Base-by-base conservation (phyloP, 2,888 invertebrate species). In the Ametastegia equiseti region DNA sequence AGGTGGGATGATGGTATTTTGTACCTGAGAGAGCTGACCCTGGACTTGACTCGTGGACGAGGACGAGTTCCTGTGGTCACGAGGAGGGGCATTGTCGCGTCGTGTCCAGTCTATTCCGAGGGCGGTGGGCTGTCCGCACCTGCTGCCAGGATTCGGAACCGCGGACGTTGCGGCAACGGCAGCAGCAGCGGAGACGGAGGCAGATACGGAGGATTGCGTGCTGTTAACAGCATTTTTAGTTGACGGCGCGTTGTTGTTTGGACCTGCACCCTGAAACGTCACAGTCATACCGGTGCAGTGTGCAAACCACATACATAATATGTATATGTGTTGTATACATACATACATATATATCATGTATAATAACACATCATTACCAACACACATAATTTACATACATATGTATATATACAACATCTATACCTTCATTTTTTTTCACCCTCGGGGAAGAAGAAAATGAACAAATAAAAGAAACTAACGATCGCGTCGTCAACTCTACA, bases 91-190 rank as follows among this genome's bases (percentile, higher is more conserved):
- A 87, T 89, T 89, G 82, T 89, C 88, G 85, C 88, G 88, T 81
- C 88, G 87, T 83, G 87, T 87, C 89, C 88, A 88, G 86, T 89
- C 88, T 87, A 89, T 88, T 86, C 88, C 88, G 85, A 88, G 86
- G 87, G 88, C 87, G 84, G 88, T 88, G 85, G 88, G 88, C 84
- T 88, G 88, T 85, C 88, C 89, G 83, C 88, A 88, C 87, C 87
- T 88, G 85, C 88, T 88, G 85, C 88, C 88, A 85, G 86, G 87
- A 85, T 86, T 88, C 83, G 87, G 85, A 84, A 88, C 84, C 86
- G n/a, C n/a, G n/a, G 87, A 86, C 84, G 88, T 84, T 81, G 83
- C 75, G 78, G n/a, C n/a, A n/a, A n/a, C n/a, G n/a, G n/a, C n/a
- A n/a, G n/a, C n/a, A n/a, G n/a, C n/a, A n/a, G n/a, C n/a, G n/a